Percentiles rank a stretch among this genome's conserved stretches.
Evolutionary conservation across 2,888 invertebrate genomes (phyloP).

Genomic region (Rugalucina vietnamica): DNA sequence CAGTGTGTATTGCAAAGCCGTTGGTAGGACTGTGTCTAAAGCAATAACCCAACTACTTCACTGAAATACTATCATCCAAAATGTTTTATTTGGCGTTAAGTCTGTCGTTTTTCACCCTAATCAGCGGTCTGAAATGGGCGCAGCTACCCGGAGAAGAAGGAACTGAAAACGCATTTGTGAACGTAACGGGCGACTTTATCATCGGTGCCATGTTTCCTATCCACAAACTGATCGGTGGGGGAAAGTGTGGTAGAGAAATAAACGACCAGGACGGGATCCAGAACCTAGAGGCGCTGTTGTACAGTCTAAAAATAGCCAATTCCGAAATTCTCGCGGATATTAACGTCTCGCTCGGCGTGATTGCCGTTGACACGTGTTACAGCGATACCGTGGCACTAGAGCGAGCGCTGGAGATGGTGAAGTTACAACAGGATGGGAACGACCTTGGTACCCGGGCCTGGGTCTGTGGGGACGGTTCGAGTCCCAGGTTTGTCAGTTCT

Average conservation of each 20-base stretch:
- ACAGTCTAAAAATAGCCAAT: constrained; percentile 89
- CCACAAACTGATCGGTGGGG: constrained; percentile 83
- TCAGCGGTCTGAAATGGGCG: not conserved
- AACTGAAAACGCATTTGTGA: not conserved
- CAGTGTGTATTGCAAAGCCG: not conserved
- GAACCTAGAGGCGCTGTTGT: constrained; percentile 89
- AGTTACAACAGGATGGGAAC: constrained; percentile 6
- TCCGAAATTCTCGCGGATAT: constrained; percentile 86
- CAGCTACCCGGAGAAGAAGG: not conserved
- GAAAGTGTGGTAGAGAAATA: constrained; percentile 79
- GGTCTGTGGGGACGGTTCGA: constrained; percentile 16
- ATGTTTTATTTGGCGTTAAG: not conserved
- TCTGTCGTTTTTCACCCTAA: not conserved
- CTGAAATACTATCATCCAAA: not conserved
- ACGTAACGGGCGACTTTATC: constrained; percentile 86
- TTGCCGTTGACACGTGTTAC: constrained; percentile 88
- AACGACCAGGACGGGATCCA: constrained; percentile 90
- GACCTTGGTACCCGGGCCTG: constrained; percentile 11
- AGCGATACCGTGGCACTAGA: constrained; percentile 89
- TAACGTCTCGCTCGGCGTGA: constrained; percentile 87
- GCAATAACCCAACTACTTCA: not conserved
- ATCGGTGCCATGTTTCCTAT: constrained; percentile 90
- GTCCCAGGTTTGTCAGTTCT: constrained; percentile 11
- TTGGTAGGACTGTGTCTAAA: not conserved
- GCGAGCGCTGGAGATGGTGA: constrained; percentile 82